phyloP scores from a whole-genome alignment of 2,113 vertebrate species.

The Ammodytes dubius region DNA sequence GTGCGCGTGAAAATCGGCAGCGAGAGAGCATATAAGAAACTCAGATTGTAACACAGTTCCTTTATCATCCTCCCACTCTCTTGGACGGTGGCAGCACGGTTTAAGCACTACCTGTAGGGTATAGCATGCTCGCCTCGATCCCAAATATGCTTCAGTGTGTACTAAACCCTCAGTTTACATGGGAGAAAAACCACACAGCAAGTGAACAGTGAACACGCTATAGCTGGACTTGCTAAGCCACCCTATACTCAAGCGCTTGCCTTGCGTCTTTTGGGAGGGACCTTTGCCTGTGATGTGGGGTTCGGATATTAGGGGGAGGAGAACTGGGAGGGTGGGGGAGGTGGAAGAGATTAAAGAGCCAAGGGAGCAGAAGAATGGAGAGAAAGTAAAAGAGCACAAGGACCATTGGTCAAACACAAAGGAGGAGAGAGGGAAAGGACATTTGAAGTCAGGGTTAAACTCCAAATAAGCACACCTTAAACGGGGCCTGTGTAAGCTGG shows the following conservation, averaged over 20 bases:
- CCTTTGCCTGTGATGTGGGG: constrained; percentile 72
- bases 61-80: constrained; percentile 84
- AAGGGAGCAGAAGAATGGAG: constrained; percentile 79
- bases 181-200: constrained; percentile 70
- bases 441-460: constrained; percentile 84
- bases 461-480: constrained; percentile 87
- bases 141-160: constrained; percentile 63
- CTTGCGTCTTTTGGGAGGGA: constrained; percentile 65
- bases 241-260: constrained; percentile 57
- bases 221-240: constrained; percentile 73
- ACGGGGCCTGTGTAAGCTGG: constrained; percentile 76
- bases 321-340: constrained; percentile 73
- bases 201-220: constrained; percentile 73
- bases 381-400: constrained; percentile 84
- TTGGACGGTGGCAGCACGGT: constrained; percentile 76
- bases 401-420: constrained; percentile 87
- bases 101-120: constrained; percentile 85
- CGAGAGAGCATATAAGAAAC: constrained; percentile 65
- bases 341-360: constrained; percentile 81
- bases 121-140: constrained; percentile 69
- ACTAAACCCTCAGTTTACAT: constrained; percentile 63
- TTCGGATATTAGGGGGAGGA: constrained; percentile 79
- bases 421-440: constrained; percentile 75
- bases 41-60: constrained; percentile 77
- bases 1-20: constrained; percentile 77